Base-by-base conservation (phyloP, 2,888 invertebrate genomes). In the Nebria salina region DNA sequence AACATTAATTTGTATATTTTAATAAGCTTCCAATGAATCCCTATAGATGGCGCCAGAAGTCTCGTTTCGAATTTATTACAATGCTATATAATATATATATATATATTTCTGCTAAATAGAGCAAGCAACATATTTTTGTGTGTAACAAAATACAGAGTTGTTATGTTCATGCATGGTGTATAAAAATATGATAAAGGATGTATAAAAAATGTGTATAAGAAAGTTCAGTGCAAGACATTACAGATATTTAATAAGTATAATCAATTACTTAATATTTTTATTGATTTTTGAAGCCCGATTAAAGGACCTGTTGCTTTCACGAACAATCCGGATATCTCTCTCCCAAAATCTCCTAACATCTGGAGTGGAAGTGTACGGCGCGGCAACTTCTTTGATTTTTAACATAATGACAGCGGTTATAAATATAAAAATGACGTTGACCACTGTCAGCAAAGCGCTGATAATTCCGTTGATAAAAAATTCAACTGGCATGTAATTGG, bases 401-500 rank as follows among this genome's bases (percentile, higher is more conserved):
- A 96, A 89, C 82, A 96, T 94, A 83, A 95, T 91, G 85, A 95
- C 93, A 1, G 95, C 96, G 76, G 95, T 94, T 84, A 95, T 91
- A 87, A 95, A 94, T 86, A 96, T 96, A 88, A 96, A 95, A 86
- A 94, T 91, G 82, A 96, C 95, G 88, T 96, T 96, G 64, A 96
- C 92, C 75, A 96, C 90, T 1, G 96, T 96, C 76, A 96, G 88
- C 83, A 94, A 92, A 82, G 95, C 93, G 86, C 96, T 96, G 78
- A 96, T 93, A 80, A 94, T 93, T 34, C 96, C 96, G 86, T 95
- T 93, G 82, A 94, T 91, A 76, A 94, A 92, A 86, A 94, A 94
- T 87, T 96, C 96, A 54, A 92, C 92, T 1, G 95, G 93, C 84
- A 95, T 89, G 87, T 95, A 94, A 85, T 94, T 92, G 76, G 93